Base-by-base conservation (phyloP, 2,888 invertebrate genomes). In the Drepanosiphum platanoidis region DNA sequence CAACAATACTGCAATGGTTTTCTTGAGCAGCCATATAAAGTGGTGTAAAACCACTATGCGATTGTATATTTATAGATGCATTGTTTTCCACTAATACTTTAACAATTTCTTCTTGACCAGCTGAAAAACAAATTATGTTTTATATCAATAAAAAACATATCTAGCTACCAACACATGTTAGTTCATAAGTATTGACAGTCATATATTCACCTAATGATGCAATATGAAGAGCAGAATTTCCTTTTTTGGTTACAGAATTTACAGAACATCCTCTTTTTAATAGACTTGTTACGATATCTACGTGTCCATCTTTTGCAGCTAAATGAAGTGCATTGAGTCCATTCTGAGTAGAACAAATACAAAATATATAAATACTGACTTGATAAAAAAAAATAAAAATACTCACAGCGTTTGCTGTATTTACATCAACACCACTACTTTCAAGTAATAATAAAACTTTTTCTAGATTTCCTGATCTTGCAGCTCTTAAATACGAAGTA, bases 11-110 rank as follows among this genome's bases (percentile, higher is more conserved):
- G 87, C 97, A 97, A 89, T 98, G 97, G 90, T 97, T 97, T 90
- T 98, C 98, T 91, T 98, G 99, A 15, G 99, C 97, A 5, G 98
- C 98, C 98, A 99, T 99, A 90, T 99, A 99, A 71, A 99, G 92
- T 0, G 99, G 99, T 0, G 99, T 98, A 91, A 99, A 99, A 71
- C 99, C 99, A 90, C 97, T 98, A 88, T 97, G 94, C 1, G 97
- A 97, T 90, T 99, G 99, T 22, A 97, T 96, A 90, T 99, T 99
- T 88, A 99, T 96, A 89, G 96, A 95, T 88, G 98, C 98, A 88
- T 96, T 95, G 89, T 95, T 94, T 88, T 95, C 94, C 78, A 99
- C 95, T 88, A 99, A 92, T 89, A 98, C 93, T 89, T 94, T 94
- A 83, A 98, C 97, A 86, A 99, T 96, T 88, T 96, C 94, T 89